A percentile compares a stretch with the other conserved stretches of the same genome.
phyloP scores from a whole-genome alignment of 2,113 vertebrate species.

The Pristiophorus japonicus region DNA sequence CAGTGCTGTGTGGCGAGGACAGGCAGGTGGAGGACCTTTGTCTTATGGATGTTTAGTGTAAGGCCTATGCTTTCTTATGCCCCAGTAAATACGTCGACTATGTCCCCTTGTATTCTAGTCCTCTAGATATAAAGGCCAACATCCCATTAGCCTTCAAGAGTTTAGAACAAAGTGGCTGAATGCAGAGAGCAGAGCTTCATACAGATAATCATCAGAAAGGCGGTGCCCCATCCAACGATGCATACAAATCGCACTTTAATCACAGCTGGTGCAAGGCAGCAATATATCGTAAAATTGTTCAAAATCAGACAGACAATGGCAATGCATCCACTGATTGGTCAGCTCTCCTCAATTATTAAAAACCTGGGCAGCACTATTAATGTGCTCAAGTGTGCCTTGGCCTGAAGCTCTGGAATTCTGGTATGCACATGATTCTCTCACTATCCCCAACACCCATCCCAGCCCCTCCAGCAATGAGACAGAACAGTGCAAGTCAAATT shows the following conservation, averaged over 20 bases:
- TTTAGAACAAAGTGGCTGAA: neutral
- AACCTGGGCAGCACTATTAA: neutral
- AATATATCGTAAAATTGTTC: neutral
- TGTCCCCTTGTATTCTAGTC: no score
- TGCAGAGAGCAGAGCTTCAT: neutral
- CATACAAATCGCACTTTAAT: neutral
- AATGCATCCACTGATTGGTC: neutral
- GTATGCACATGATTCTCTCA: neutral
- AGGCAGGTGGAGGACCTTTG: no score
- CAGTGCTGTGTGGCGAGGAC: no score
- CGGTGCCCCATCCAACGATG: neutral
- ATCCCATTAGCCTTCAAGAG: neutral
- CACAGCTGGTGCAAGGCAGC: neutral
- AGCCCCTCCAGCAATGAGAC: neutral
- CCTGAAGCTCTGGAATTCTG: neutral
- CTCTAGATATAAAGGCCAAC: no score
- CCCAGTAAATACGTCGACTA: no score
- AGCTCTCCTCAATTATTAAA: neutral
- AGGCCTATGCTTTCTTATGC: no score
- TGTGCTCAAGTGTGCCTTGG: neutral
- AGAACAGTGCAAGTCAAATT: neutral
- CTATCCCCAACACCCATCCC: neutral
- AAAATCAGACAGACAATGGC: neutral
- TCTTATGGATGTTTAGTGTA: no score
- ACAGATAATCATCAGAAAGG: neutral